phyloP scores from a whole-genome alignment of 1,140 invertebrate species.

The Habropoda laboriosa region DNA sequence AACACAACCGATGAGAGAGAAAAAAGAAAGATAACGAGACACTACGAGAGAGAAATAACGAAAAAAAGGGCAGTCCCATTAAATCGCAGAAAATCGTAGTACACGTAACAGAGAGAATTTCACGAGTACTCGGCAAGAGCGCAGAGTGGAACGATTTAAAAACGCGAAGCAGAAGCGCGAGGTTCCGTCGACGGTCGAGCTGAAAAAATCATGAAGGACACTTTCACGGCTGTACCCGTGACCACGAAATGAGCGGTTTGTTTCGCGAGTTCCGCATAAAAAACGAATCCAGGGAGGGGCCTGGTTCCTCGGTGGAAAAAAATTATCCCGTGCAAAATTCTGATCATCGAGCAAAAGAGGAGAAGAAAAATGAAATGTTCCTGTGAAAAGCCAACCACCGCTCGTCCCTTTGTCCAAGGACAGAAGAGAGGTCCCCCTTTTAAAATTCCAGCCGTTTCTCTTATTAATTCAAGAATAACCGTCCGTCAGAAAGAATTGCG shows the following conservation, averaged over 20 bases:
- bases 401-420: slow-evolving; percentile 12
- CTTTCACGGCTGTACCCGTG: slow-evolving; percentile 7
- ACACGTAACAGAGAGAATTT: no score
- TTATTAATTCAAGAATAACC: slow-evolving; percentile 46
- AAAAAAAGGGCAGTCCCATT: no score
- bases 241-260: slow-evolving; percentile 34
- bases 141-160: slow-evolving; percentile 7
- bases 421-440: slow-evolving; percentile 13
- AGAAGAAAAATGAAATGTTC: slow-evolving; percentile 9
- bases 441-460: slow-evolving; percentile 30
- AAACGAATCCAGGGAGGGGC: no score
- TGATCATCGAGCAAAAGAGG: slow-evolving; percentile 15
- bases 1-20: not conserved
- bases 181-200: not conserved
- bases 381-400: slow-evolving; percentile 8
- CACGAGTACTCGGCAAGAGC: not conserved
- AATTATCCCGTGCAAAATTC: slow-evolving; percentile 45
- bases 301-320: not conserved
- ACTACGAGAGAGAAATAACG: not conserved
- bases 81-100: no score
- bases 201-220: slow-evolving; percentile 32
- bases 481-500: slow-evolving; percentile 16
- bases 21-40: not conserved
- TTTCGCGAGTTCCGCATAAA: slow-evolving; percentile 8
- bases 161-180: not conserved